Percentiles rank a stretch among this genome's conserved stretches.
phyloP scores from a whole-genome alignment of 2,797 vertebrate genomes.

The Tragopan temminckii region DNA sequence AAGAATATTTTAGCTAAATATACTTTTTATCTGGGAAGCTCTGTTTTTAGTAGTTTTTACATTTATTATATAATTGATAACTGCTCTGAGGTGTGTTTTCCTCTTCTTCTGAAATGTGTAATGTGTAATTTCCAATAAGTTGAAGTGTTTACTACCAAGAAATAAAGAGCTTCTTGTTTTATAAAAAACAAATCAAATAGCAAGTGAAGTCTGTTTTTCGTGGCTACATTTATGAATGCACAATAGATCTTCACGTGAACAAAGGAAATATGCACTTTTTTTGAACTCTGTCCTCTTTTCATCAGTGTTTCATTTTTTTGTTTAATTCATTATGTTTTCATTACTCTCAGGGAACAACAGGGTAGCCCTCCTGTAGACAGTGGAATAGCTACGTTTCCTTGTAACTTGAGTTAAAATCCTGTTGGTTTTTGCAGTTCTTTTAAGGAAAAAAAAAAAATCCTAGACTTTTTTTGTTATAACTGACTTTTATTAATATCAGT shows the following conservation, averaged over 20 bases:
- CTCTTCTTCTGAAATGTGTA: not conserved
- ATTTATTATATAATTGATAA: not conserved
- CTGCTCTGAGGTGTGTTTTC: not conserved
- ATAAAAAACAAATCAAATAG: not conserved
- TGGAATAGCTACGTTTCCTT: slow-evolving; percentile 33
- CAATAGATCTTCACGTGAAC: slow-evolving; percentile 47
- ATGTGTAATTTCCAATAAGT: not conserved
- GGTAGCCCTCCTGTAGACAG: slow-evolving; percentile 47
- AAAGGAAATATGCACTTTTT: slow-evolving; percentile 57
- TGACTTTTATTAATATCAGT: not conserved
- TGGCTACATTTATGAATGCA: slow-evolving; percentile 30
- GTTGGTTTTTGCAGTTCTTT: slow-evolving; percentile 40
- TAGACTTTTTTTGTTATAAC: not conserved
- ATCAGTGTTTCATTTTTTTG: slow-evolving; percentile 49
- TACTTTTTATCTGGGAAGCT: not conserved
- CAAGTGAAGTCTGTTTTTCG: slow-evolving; percentile 28
- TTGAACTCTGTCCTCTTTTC: slow-evolving; percentile 63
- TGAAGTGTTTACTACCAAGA: slow-evolving; percentile 1
- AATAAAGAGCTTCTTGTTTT: not conserved
- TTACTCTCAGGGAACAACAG: slow-evolving; percentile 64
- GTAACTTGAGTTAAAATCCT: slow-evolving; percentile 11
- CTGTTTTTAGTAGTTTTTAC: not conserved
- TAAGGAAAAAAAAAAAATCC: not conserved
- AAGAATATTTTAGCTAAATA: not conserved
- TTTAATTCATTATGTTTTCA: slow-evolving; percentile 66